Base-by-base conservation (phyloP, 2,888 invertebrate genomes). In the Baccha elongata region DNA sequence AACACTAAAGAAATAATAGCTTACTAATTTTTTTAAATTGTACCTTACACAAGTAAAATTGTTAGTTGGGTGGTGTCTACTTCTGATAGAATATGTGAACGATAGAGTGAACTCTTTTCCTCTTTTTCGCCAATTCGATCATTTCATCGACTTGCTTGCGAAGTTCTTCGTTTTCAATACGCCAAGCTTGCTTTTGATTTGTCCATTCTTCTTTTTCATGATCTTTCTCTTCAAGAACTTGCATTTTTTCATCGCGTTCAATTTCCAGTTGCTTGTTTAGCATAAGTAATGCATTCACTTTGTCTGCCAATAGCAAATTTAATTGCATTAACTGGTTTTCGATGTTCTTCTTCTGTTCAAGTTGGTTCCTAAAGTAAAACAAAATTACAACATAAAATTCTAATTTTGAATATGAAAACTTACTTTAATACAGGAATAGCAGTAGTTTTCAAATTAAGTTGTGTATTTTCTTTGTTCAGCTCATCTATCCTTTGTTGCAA, bases 401-500 rank as follows among this genome's bases (percentile, higher is more conserved):
- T n/a, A 48, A 4, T 19, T 44, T 73, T n/a, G n/a, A n/a, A n/a
- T n/a, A n/a, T n/a, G n/a, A n/a, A n/a, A n/a, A n/a, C n/a, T n/a
- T n/a, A n/a, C n/a, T n/a, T n/a, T n/a, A n/a, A n/a, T n/a, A n/a
- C n/a, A n/a, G n/a, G n/a, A n/a, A n/a, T n/a, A n/a, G n/a, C n/a
- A n/a, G n/a, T n/a, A n/a, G n/a, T n/a, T n/a, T n/a, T n/a, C n/a
- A n/a, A n/a, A n/a, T n/a, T n/a, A n/a, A n/a, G n/a, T n/a, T n/a
- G n/a, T n/a, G n/a, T n/a, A n/a, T n/a, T n/a, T n/a, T n/a, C n/a
- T n/a, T n/a, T n/a, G n/a, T n/a, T n/a, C n/a, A n/a, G n/a, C n/a
- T n/a, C n/a, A n/a, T n/a, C n/a, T n/a, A 99, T 94, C 87, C 93
- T 94, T 91, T 99, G 98, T 89, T 99, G 99, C 85, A 99, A 91